A percentile compares a stretch with the other conserved stretches of the same genome.
phyloP scores from a whole-genome alignment of 2,113 vertebrate species.

The Notarius quadriscutis region DNA sequence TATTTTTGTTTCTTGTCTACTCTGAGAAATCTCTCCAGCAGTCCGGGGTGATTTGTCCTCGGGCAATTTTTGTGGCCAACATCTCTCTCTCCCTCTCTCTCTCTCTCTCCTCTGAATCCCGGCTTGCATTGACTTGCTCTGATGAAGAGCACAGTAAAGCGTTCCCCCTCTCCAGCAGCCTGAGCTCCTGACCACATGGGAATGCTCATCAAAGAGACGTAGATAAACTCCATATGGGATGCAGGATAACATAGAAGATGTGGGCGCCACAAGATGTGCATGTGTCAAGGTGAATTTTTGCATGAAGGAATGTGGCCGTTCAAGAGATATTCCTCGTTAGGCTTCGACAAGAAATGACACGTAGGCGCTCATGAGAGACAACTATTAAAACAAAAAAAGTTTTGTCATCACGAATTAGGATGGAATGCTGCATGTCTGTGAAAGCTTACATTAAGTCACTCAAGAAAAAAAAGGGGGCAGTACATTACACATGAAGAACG shows the following conservation, averaged over 20 bases:
- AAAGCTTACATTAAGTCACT: not conserved
- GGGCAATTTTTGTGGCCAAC: conserved; percentile 44
- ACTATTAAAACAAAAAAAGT: not conserved
- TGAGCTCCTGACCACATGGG: conserved; percentile 20
- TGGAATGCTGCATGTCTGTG: conserved; percentile 1
- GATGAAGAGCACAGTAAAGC: conserved; percentile 36
- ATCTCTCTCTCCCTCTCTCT: conserved; percentile 14
- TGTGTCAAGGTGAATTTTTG: conserved; percentile 35
- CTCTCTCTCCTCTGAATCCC: conserved; percentile 3
- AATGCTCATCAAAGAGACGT: conserved; percentile 43
- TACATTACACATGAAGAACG: not conserved
- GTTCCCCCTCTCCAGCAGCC: conserved; percentile 9
- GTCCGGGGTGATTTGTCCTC: conserved; percentile 42
- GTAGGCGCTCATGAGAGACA: conserved; percentile 5
- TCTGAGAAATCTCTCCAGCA: conserved; percentile 33
- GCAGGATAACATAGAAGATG: conserved; percentile 24
- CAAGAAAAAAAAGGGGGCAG: not conserved
- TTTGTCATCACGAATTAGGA: conserved; percentile 20
- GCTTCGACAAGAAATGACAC: conserved; percentile 27
- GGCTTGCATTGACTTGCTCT: conserved; percentile 13
- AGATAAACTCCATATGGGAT: conserved; percentile 44
- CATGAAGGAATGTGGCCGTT: conserved; percentile 15
- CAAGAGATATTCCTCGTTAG: not conserved
- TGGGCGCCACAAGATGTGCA: conserved; percentile 15
- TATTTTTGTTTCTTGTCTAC: conserved; percentile 51